Evolutionary conservation across 2,113 vertebrate genomes (phyloP), one percentile per base, ranked within the genome.

Genomic region (Colius striatus): DNA sequence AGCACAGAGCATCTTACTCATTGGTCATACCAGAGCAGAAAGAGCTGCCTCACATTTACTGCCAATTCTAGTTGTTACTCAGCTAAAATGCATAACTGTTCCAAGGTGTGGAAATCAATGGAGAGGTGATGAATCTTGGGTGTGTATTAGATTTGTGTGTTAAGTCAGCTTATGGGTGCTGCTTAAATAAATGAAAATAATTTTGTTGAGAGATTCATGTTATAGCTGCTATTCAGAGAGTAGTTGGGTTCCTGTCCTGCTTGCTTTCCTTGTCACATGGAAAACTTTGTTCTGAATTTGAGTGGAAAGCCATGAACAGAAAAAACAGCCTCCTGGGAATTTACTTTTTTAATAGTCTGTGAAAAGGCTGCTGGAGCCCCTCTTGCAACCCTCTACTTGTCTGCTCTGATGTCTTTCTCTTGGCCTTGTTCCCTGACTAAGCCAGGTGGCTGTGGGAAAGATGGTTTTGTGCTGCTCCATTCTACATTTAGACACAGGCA

Each of bases 391-490:
- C 67, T 75, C 15, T 0, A 0, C 30, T 91, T 3, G 1, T 83
- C 75, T 90, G 48, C 19, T 74, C 38, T 1, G 1, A 53, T 88
- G 68, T 16, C 48, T 97, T 95, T 88, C 55, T n/a, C 34, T 90
- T 95, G 92, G 89, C 72, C 34, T 62, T 66, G 23, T 47, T 94
- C 79, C 84, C 43, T 50, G 30, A 57, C 12, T 75, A 57, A 92
- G 63, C 72, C 96, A 96, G 94, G 94, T 96, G 92, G 53, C 79
- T 94, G 82, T 95, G 95, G 92, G 95, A 96, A 96, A 96, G 54
- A 86, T 1, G 4, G 20, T 70, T 91, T 80, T 2, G 1, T 75
- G 65, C 67, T 53, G 41, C 67, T 91, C 54, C 38, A 54, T 74
- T 93, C 82, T 90, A 83, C 92, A 93, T 93, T 93, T 96, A 88